Base-by-base conservation (phyloP, 2,888 invertebrate genomes). In the Globia sparganii region DNA sequence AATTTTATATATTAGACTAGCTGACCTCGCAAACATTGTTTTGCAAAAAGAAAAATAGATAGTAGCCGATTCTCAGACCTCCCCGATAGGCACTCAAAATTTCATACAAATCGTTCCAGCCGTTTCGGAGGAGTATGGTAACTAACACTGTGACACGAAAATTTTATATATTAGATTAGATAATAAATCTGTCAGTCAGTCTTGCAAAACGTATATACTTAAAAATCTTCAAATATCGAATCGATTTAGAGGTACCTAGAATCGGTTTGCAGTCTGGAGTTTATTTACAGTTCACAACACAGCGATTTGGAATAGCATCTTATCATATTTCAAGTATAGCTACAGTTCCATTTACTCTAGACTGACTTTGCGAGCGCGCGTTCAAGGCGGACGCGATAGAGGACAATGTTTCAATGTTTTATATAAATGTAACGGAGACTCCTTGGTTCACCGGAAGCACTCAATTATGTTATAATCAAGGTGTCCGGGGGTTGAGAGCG, bases 381-480 rank as follows among this genome's bases (percentile, higher is more conserved):
- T 61, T 59, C 25, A 31, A 21, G 37, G 15, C 21, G 31, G 11
- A 58, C 25, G 9, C 21, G 28, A 71, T 70, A 49, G 21, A 62
- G 59, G 31, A 59, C 64, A 78, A 79, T 77, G 66, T 83, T 83
- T 78, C 37, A 78, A 4, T 77, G 78, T 81, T 88, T 86, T 85
- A 75, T 86, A 72, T 80, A 83, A 85, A 79, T 62, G 80, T 87
- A 93, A 92, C 90, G 90, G 90, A 91, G 88, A 85, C 91, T 91
- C 89, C 90, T 90, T 86, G 90, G 89, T 90, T 91, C 88, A 90
- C 90, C 92, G 94, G 94, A 95, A 94, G 93, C 91, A 93, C 95
- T 95, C 93, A 94, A 95, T 95, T 95, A 94, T 88, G 89, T 92
- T 92, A 93, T 94, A 95, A 94, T 93, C 93, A 93, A 91, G 91